Base-by-base conservation (phyloP, 1,140 invertebrate genomes). In the Drosophila melanica region DNA sequence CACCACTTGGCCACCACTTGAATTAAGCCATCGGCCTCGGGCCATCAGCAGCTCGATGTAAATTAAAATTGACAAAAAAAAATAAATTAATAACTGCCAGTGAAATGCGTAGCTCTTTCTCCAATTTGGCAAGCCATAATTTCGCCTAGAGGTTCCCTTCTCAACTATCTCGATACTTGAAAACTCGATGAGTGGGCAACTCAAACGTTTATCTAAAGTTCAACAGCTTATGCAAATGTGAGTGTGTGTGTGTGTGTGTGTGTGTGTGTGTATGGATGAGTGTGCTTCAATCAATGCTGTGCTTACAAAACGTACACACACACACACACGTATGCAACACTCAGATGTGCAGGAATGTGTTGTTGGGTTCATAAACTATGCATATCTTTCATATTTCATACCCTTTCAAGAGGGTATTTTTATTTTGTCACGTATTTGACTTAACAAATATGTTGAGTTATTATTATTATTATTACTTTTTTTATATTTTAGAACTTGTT, bases 191-290 rank as follows among this genome's bases (percentile, higher is more conserved):
- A 27, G n/a, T 54, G 18, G 50, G 62, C 70, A 53, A 37, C 54
- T 70, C 53, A 58, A 86, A 48, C 82, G 65, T 89, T 87, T 87
- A 87, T 87, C 82, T 82, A 79, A 82, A 86, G 82, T 86, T 86
- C 82, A 86, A 86, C 82, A 86, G 87, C 82, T 87, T 87, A 82
- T 87, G 82, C 79, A 86, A 89, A 87, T 67, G 67, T 59, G 66
- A 65, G 55, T 63, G 65, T 69, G 66, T 59, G 59, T 51, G 37
- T 27, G 78, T 75, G 78, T 72, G 68, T 75, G 65, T 23, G 20
- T 23, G 20, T 23, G 3, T 23, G 20, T 23, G 20, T 23, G 20
- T 23, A 23, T 44, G 42, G 14, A 63, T 71, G 78, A 78, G 78
- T 72, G 68, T 75, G 65, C 82, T 79, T 87, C 84, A 86, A 86